Percentiles rank a stretch among this genome's conserved stretches.
Conservation (phyloP, 2,888 invertebrate genomes). For the Lithophane socia region DNA sequence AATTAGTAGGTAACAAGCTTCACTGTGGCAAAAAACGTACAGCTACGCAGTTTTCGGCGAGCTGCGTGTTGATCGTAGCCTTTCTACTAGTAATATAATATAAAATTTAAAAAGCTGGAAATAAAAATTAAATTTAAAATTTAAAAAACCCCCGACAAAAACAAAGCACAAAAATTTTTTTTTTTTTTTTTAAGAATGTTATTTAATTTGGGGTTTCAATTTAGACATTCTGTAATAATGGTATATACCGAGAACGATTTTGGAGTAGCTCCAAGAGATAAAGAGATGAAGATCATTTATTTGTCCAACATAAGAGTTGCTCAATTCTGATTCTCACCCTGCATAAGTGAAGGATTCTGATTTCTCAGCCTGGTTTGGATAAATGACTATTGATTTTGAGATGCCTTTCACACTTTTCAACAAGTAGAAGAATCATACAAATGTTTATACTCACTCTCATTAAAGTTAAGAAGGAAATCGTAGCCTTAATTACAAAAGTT, state of each 20-base stretch:
- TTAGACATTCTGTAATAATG: background rate
- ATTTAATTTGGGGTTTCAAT: constrained; percentile 1
- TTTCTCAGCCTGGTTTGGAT: background rate
- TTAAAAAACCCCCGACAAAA: too few species aligned
- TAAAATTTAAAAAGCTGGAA: too few species aligned
- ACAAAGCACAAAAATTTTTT: too few species aligned
- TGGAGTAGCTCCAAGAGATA: too few species aligned
- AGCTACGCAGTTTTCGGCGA: too few species aligned
- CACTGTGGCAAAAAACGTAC: too few species aligned
- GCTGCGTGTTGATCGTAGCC: too few species aligned
- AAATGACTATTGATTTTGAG: background rate
- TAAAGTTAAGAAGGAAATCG: constrained; percentile 47
- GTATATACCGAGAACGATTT: background rate
- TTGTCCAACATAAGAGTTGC: background rate
- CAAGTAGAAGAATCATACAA: constrained; percentile 12
- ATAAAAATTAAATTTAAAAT: too few species aligned
- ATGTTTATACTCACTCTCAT: constrained; percentile 29
- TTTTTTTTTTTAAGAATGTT: too few species aligned
- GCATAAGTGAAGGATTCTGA: too few species aligned
- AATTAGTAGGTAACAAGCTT: too few species aligned
- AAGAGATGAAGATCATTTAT: background rate
- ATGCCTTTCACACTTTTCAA: background rate
- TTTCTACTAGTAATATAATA: too few species aligned
- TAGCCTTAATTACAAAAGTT: constrained; percentile 64
- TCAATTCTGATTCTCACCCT: background rate